Evolutionary conservation across 2,113 vertebrate genomes (phyloP).

Genomic region (Tetrao urogallus): DNA sequence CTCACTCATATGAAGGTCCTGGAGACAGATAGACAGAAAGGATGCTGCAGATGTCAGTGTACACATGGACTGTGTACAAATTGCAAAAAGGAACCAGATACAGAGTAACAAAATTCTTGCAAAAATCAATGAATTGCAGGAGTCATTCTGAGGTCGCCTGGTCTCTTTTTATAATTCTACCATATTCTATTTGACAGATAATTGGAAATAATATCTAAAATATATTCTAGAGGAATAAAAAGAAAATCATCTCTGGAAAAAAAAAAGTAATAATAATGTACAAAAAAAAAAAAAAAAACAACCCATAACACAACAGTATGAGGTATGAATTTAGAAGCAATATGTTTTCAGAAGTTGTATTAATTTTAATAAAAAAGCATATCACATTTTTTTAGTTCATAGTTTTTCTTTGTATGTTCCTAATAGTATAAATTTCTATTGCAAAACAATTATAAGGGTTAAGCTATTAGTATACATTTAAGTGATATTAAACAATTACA

Average conservation of each 20-base stretch:
- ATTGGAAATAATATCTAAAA: background rate
- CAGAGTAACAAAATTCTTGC: background rate
- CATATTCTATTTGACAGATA: background rate
- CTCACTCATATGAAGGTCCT: background rate
- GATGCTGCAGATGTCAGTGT: background rate
- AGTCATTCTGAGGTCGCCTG: background rate
- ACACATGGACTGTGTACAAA: background rate
- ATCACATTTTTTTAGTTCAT: background rate
- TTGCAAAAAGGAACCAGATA: background rate
- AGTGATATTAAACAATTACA: background rate
- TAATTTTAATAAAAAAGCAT: background rate
- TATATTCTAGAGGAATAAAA: background rate
- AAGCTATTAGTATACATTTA: background rate
- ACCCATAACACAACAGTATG: background rate
- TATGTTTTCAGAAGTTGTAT: slow-evolving; percentile 10
- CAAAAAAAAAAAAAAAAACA: background rate
- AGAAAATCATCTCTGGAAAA: background rate
- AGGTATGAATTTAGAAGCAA: background rate
- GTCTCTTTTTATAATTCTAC: background rate
- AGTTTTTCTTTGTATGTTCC: background rate
- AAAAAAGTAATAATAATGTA: background rate
- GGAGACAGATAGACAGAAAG: background rate
- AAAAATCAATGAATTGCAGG: background rate
- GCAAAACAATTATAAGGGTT: background rate
- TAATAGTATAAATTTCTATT: background rate